Percentiles rank a stretch among this genome's conserved stretches.
phyloP scores from a whole-genome alignment of 2,888 invertebrate species.

The Chorisops tibialis region DNA sequence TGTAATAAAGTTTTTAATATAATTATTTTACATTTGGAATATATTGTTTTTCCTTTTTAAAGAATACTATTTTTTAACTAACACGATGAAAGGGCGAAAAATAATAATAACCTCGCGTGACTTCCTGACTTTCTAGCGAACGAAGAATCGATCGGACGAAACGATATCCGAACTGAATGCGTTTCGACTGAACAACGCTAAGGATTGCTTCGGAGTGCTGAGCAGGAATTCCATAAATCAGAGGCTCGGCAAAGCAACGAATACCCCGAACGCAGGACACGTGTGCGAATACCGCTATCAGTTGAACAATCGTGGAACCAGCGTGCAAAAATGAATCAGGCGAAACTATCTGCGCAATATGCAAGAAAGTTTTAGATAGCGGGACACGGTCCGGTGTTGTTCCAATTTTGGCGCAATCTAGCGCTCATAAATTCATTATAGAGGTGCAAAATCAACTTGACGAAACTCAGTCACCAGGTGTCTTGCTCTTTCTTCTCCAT shows the following conservation, averaged over 20 bases:
- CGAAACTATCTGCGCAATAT: neutral
- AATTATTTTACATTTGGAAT: too few relatives aligned
- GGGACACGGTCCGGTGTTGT: neutral
- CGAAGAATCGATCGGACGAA: neutral
- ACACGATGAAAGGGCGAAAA: too few relatives aligned
- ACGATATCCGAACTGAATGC: neutral
- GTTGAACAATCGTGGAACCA: neutral
- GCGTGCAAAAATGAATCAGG: neutral
- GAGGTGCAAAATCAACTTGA: too few relatives aligned
- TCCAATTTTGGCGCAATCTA: neutral
- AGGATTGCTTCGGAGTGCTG: constrained; percentile 1
- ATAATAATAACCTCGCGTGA: too few relatives aligned
- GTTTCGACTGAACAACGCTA: constrained; percentile 6
- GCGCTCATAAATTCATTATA: neutral
- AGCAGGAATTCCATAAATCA: neutral
- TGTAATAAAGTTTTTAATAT: too few relatives aligned
- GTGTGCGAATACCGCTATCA: constrained; percentile 10
- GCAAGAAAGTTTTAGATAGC: neutral
- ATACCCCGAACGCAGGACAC: neutral
- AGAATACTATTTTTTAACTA: too few relatives aligned
- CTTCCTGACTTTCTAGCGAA: too few relatives aligned
- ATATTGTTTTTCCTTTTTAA: too few relatives aligned
- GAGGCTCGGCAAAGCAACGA: neutral
- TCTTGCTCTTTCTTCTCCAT: too few relatives aligned
- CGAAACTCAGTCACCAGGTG: too few relatives aligned